Conservation (phyloP, 2,797 vertebrate species). For the Manis crassicaudata region DNA sequence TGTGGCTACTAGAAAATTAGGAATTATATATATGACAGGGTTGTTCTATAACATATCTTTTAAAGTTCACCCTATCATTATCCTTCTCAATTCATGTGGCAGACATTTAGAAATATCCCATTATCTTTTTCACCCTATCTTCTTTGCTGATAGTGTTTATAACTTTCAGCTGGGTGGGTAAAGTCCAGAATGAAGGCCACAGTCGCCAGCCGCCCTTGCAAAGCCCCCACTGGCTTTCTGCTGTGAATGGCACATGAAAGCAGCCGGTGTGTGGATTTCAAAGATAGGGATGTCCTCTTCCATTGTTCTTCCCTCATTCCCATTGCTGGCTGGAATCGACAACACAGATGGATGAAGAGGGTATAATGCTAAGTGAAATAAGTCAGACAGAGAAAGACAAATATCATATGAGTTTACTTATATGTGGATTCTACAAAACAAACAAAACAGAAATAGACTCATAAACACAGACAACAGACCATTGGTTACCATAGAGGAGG, state of each 20-base stretch:
- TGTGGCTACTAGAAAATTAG: not conserved
- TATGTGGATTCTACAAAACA: no score
- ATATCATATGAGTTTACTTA: no score
- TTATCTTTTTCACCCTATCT: not conserved
- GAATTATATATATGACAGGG: not conserved
- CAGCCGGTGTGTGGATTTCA: not conserved
- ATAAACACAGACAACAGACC: no score
- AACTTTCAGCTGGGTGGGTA: not conserved
- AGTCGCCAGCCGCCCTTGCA: not conserved
- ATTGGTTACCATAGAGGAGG: no score
- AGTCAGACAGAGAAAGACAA: no score
- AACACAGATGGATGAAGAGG: no score
- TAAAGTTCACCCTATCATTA: not conserved
- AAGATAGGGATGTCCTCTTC: not conserved
- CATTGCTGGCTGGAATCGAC: not conserved
- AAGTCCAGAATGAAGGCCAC: not conserved
- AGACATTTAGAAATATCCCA: not conserved
- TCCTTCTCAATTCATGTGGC: not conserved
- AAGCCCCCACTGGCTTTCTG: not conserved
- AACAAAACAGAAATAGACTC: no score
- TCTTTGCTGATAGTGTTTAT: not conserved
- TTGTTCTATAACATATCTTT: not conserved
- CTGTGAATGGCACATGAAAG: not conserved
- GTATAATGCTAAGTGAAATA: no score
- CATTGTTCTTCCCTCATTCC: not conserved